These are phyloP conservation scores for Trachelus troglodyta DNA, from an alignment of 2,888 invertebrate species.

Conservation along the genomic window DNA sequence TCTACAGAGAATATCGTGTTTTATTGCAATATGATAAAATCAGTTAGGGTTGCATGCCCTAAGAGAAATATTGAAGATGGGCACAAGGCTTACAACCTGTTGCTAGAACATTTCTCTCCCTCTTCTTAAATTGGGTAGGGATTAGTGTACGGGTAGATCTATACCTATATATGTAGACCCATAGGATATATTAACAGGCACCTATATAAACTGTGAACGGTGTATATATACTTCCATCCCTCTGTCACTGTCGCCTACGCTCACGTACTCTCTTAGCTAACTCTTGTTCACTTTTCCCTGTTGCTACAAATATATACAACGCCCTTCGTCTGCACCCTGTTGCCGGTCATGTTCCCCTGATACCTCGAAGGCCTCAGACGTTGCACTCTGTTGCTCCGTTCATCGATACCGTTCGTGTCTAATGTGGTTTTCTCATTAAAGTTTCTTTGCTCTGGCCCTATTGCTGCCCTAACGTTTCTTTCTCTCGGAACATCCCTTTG, in stretches of 20 bases:
- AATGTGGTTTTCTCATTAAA: constrained; percentile 13
- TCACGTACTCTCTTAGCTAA: constrained; percentile 20
- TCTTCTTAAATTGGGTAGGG: not conserved
- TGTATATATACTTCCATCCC: not conserved
- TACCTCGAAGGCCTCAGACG: constrained; percentile 58
- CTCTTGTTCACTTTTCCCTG: constrained; percentile 32
- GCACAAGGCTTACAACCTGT: constrained; percentile 15
- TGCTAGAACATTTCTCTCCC: constrained; percentile 24
- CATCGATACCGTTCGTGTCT: constrained; percentile 25
- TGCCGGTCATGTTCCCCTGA: constrained; percentile 58
- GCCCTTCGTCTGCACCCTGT: constrained; percentile 45
- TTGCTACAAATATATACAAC: constrained; percentile 38
- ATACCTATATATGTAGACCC: not conserved
- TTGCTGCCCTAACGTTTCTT: constrained; percentile 11
- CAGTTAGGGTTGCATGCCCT: not conserved
- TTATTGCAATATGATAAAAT: not conserved
- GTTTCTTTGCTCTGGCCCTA: not conserved
- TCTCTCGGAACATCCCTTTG: not conserved
- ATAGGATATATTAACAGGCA: not conserved
- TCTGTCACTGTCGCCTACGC: constrained; percentile 8
- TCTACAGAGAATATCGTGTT: not conserved
- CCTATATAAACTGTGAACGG: not conserved
- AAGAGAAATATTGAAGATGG: not conserved
- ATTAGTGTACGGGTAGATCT: not conserved
- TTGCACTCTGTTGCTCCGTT: constrained; percentile 63